Evolutionary conservation across 2,888 invertebrate genomes (phyloP), one percentile per base, ranked within the genome.

Genomic region (Spodoptera littoralis): DNA sequence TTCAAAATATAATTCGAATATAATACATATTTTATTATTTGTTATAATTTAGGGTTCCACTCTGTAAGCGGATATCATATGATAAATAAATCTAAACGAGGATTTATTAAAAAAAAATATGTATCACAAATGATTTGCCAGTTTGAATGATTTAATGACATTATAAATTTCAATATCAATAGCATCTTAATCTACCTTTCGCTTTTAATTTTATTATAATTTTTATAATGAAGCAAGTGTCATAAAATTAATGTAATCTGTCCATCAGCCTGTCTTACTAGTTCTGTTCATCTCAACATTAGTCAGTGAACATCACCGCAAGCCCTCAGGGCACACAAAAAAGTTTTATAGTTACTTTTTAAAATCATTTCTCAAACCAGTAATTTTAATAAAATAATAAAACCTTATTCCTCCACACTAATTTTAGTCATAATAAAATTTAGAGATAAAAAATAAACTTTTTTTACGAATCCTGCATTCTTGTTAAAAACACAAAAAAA

Each of bases 401-500:
- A 55, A 43, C 41, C 8, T 11, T 27, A 13, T 49, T 56, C 36
- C 24, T n/a, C 43, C 36, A 44, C 58, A 53, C 22, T 8, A 58
- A 65, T 60, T 47, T 56, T n/a, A 54, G 42, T 13, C 54, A 56
- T 41, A 56, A 54, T 47, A 65, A 64, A 60, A 63, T 49, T 49
- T 51, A n/a, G 36, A 47, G 59, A 36, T 30, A 48, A 42, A 57
- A 50, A 51, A 36, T 27, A 41, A 11, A 9, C 0, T 11, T 45
- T 56, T 58, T 71, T 69, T 55, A 24, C 53, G 50, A 65, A 60
- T 57, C 50, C 51, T 46, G 48, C 47, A 24, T 43, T 36, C 59
- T 60, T 46, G 45, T 70, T 61, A 56, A n/a, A 50, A 53, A 48
- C 24, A 66, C 52, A 73, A 73, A 64, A 24, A 72, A 67, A 75